Base-by-base conservation (phyloP, 2,113 vertebrate genomes). In the Rhinoderma darwinii region DNA sequence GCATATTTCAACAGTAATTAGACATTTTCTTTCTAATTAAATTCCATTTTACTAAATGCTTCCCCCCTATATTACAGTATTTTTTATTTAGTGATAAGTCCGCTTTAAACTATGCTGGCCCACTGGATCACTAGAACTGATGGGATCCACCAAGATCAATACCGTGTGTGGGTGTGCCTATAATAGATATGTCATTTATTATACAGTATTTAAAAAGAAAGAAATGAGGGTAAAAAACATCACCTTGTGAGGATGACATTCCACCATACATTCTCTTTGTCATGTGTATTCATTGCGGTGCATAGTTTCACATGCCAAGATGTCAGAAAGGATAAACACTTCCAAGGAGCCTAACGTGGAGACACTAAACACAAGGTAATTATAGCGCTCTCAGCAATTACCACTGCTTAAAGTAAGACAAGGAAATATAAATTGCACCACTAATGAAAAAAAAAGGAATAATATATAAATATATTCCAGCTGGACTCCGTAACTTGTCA, bases 341-440 rank as follows among this genome's bases (percentile, higher is more conserved):
- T 44, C 73, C 4, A 27, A n/a, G 39, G 44, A 75, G 37, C 41
- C 0, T 27, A 47, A 44, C 11, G 6, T 47, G 39, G 1, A 75
- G 39, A 75, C 73, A 47, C 73, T 75, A 75, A 75, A 75, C 73
- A 75, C 25, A 75, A 75, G 73, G 41, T 44, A 75, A 75, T 75
- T 44, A 75, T 47, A 47, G 41, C 41, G 27, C 73, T 47, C 10
- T 11, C 22, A 5, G 41, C 39, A 75, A 75, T 43, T 75, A 72
- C 25, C 68, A 41, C 41, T 18, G 39, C 68, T 25, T 72, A 22
- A 22, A 25, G 35, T 41, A 41, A 43, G 73, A 75, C 73, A 75
- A 47, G 73, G n/a, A 47, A 30, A 44, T 47, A 27, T 75, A 75
- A n/a, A 75, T 41, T 41, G 68, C 9, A 25, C 20, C 37, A 12